Evolutionary conservation across 2,888 invertebrate genomes (phyloP).

Genomic region (Drosophila seclusa): DNA sequence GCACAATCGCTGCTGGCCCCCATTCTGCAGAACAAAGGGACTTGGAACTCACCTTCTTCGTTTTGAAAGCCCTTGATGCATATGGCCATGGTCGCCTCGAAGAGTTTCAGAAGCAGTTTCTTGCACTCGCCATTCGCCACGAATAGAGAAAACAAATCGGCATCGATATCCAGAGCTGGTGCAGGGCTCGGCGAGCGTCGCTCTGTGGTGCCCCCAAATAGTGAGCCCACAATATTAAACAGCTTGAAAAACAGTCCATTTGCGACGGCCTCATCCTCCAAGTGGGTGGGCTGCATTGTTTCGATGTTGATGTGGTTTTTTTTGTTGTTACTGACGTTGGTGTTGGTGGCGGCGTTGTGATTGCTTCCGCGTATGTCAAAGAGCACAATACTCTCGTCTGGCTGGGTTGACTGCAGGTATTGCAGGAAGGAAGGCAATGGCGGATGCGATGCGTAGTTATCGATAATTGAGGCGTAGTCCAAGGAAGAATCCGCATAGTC

Average conservation of each 20-base stretch:
- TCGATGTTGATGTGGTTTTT: constrained; percentile 8
- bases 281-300: not conserved
- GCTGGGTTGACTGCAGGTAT: constrained; percentile 58
- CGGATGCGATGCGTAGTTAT: constrained; percentile 51
- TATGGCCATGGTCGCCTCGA: constrained; percentile 83
- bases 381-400: constrained; percentile 76
- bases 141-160: constrained; percentile 71
- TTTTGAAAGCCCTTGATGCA: constrained; percentile 82
- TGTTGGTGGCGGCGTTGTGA: constrained; percentile 5
- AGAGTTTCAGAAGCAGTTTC: constrained; percentile 82
- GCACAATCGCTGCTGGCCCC: constrained; percentile 48
- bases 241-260: constrained; percentile 73
- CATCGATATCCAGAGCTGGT: constrained; percentile 50
- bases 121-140: constrained; percentile 81
- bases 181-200: constrained; percentile 18
- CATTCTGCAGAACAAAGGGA: constrained; percentile 8
- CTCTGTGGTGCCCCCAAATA: constrained; percentile 65
- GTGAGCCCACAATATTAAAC: constrained; percentile 78
- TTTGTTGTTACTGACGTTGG: constrained; percentile 2
- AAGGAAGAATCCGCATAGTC: constrained; percentile 51
- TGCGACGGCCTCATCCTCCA: constrained; percentile 42
- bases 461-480: constrained; percentile 59
- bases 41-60: constrained; percentile 79
- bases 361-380: constrained; percentile 80
- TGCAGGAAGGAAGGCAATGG: constrained; percentile 66